Conservation (phyloP, 2,113 vertebrate genomes). For the Pangasianodon gigas region DNA sequence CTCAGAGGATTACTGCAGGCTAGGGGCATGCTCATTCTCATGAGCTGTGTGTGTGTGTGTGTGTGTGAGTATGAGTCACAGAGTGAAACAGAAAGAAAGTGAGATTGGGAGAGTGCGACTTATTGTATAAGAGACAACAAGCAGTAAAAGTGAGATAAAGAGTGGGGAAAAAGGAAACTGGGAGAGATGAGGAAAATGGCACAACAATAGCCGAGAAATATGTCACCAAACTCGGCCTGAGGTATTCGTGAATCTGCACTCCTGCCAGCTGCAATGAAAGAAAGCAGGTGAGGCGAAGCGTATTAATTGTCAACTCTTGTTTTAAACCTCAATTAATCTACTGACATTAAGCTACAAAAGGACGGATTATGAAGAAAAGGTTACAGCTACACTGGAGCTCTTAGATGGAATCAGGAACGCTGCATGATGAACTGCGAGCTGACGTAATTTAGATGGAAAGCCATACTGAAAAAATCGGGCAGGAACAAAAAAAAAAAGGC, state of each 20-base stretch:
- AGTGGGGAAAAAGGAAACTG: neutral
- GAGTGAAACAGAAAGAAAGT: constrained; percentile 20
- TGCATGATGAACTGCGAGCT: constrained; percentile 30
- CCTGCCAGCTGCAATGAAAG: neutral
- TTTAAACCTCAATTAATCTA: constrained; percentile 61
- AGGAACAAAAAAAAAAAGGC: constrained; percentile 37
- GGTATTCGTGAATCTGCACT: neutral
- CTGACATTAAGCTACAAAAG: constrained; percentile 72
- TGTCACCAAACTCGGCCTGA: neutral
- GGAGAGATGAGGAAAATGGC: neutral
- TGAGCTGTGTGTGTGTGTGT: neutral
- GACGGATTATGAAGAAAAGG: constrained; percentile 68
- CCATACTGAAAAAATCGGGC: constrained; percentile 24
- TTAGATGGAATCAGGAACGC: constrained; percentile 29
- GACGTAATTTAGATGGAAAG: constrained; percentile 47
- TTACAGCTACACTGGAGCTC: constrained; percentile 55
- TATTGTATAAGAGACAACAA: neutral
- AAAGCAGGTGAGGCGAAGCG: constrained; percentile 13
- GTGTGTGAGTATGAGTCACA: neutral
- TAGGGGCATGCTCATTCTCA: neutral
- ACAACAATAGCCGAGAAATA: neutral
- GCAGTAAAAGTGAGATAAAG: neutral
- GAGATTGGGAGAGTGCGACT: neutral
- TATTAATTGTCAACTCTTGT: constrained; percentile 62
- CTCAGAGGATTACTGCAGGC: constrained; percentile 62